These are phyloP conservation scores for Hemicentrotus pulcherrimus DNA, from an alignment of 35 echinoderm and acorn worm species.

Conservation along the genomic window DNA sequence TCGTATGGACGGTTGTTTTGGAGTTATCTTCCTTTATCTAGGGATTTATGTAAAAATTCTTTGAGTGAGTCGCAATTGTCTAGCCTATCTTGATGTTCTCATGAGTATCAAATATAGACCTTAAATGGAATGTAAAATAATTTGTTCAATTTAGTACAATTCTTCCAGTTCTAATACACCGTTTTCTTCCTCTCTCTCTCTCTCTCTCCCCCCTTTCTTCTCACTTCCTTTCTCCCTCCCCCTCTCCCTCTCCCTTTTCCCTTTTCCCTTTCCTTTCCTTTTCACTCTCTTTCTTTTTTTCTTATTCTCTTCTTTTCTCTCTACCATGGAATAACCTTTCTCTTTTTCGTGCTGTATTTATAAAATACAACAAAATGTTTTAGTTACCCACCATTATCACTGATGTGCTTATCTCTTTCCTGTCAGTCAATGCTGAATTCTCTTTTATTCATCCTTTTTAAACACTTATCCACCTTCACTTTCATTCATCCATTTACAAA, in stretches of 20 bases:
- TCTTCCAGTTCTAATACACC: too few relatives aligned
- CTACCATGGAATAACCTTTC: not conserved
- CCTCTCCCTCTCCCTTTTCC: not conserved
- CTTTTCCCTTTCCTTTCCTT: too few relatives aligned
- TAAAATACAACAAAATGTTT: too few relatives aligned
- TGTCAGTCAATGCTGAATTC: not conserved
- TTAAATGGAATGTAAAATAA: too few relatives aligned
- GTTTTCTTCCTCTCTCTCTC: too few relatives aligned
- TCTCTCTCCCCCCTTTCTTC: not conserved
- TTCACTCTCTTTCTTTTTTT: too few relatives aligned
- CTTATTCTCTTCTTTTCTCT: too few relatives aligned
- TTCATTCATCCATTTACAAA: not conserved
- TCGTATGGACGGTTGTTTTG: not conserved
- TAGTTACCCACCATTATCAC: too few relatives aligned
- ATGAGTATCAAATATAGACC: too few relatives aligned
- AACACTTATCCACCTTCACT: not conserved
- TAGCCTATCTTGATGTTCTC: not conserved
- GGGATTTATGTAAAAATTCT: not conserved
- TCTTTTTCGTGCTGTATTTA: too few relatives aligned
- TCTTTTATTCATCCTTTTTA: not conserved
- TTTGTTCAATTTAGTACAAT: too few relatives aligned
- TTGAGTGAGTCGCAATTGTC: not conserved
- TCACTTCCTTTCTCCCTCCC: not conserved
- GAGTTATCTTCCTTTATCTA: not conserved
- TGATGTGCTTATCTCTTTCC: not conserved